Evolutionary conservation across 2,113 vertebrate species (phyloP).

Genomic region (Cyprinus carpio): DNA sequence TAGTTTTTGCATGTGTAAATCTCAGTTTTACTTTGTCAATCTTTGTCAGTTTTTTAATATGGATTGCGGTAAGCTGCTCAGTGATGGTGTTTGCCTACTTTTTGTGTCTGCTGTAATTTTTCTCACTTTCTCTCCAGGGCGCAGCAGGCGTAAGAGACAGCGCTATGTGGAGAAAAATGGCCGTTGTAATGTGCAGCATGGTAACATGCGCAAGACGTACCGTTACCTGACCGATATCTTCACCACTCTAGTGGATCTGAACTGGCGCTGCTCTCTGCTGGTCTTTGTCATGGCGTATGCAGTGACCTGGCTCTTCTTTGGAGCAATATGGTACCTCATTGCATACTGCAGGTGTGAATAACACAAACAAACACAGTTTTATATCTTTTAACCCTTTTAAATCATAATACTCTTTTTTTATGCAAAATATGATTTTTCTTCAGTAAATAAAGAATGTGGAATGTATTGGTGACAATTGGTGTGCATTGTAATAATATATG

Average conservation of each 20-base stretch:
- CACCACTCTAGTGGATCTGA: conserved; percentile 95
- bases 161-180: conserved; percentile 98
- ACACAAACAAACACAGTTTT: conserved; percentile 1
- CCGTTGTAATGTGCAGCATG: conserved; percentile 92
- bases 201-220: conserved; percentile 85
- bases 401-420: too few species aligned
- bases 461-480: too few species aligned
- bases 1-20: not conserved
- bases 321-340: conserved; percentile 97
- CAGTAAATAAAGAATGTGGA: too few species aligned
- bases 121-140: conserved; percentile 56
- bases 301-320: conserved; percentile 96
- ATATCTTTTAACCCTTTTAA: not conserved
- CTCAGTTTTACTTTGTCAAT: not conserved
- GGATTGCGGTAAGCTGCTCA: conserved; percentile 10
- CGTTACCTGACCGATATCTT: conserved; percentile 80
- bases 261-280: conserved; percentile 94
- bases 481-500: too few species aligned
- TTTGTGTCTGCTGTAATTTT: not conserved
- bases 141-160: conserved; percentile 79
- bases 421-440: too few species aligned
- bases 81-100: conserved; percentile 6
- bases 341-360: conserved; percentile 84
- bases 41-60: not conserved
- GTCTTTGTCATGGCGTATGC: conserved; percentile 96